Evolutionary conservation across 2,113 vertebrate genomes (phyloP).

Genomic region (Misgurnus anguillicaudatus): DNA sequence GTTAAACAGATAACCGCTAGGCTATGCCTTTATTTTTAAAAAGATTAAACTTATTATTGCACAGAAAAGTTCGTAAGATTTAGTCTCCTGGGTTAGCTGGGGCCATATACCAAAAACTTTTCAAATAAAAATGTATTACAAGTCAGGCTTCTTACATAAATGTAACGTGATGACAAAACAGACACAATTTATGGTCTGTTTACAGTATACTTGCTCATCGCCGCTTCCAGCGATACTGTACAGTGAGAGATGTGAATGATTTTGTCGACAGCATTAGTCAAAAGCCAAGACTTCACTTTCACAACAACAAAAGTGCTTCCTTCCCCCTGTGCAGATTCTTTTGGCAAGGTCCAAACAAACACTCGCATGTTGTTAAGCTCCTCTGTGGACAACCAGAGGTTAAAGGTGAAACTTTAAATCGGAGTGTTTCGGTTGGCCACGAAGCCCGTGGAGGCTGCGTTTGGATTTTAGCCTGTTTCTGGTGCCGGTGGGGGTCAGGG

Average conservation of each 20-base stretch:
- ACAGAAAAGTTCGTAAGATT: too few species aligned
- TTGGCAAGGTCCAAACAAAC: not conserved
- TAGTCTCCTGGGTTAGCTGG: too few species aligned
- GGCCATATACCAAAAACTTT: too few species aligned
- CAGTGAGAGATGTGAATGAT: slow-evolving; percentile 1
- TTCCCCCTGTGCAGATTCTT: slow-evolving; percentile 23
- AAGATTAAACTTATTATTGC: too few species aligned
- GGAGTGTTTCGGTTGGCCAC: not conserved
- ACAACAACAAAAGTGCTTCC: slow-evolving; percentile 41
- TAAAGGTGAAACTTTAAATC: slow-evolving; percentile 38
- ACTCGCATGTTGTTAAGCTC: not conserved
- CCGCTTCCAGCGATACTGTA: not conserved
- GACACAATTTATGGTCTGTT: not conserved
- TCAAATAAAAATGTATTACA: too few species aligned
- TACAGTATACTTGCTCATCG: not conserved
- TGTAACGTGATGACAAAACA: not conserved
- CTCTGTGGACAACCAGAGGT: slow-evolving; percentile 29
- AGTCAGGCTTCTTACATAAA: not conserved
- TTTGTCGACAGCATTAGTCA: not conserved
- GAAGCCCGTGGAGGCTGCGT: slow-evolving; percentile 10
- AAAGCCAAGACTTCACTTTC: slow-evolving; percentile 22
- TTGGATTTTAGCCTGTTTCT: slow-evolving; percentile 13
- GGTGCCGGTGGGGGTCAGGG: slow-evolving; percentile 19
- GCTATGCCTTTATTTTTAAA: too few species aligned
- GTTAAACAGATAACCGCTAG: too few species aligned